Evolutionary conservation across 2,113 vertebrate genomes (phyloP).

Genomic region (Hemichromis elongatus): DNA sequence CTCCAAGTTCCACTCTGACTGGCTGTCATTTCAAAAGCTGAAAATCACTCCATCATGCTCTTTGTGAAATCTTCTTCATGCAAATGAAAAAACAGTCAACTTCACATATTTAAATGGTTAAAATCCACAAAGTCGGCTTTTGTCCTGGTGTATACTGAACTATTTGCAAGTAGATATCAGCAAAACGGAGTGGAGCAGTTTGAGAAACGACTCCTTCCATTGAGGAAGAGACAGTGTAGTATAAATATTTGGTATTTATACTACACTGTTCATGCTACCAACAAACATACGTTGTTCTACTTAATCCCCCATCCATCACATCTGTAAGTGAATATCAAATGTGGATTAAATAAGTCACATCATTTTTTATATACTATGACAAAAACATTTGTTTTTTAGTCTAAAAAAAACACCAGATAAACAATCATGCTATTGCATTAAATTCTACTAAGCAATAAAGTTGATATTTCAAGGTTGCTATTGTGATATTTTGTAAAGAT

Average conservation of each 20-base stretch:
- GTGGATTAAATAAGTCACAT: neutral
- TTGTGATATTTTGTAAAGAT: fast-evolving
- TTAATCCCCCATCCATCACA: no score
- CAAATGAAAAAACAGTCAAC: neutral
- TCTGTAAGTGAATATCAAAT: neutral
- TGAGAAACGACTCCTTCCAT: neutral
- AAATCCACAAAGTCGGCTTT: neutral
- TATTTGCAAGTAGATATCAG: neutral
- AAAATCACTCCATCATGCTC: neutral
- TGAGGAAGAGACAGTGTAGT: neutral
- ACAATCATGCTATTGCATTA: neutral
- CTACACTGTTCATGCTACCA: neutral
- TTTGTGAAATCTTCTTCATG: neutral
- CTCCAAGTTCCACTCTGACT: neutral
- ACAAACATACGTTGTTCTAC: no score
- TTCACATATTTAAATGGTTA: neutral
- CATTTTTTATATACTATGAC: neutral
- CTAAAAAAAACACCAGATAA: neutral
- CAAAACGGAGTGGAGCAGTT: neutral
- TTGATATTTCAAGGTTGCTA: neutral
- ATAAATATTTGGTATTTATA: fast-evolving
- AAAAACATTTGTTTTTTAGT: neutral
- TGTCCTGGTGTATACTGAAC: neutral
- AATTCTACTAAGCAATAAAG: neutral
- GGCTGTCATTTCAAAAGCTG: neutral